Evolutionary conservation across 1,140 invertebrate species (phyloP).

Genomic region (Drosophila aff.): DNA sequence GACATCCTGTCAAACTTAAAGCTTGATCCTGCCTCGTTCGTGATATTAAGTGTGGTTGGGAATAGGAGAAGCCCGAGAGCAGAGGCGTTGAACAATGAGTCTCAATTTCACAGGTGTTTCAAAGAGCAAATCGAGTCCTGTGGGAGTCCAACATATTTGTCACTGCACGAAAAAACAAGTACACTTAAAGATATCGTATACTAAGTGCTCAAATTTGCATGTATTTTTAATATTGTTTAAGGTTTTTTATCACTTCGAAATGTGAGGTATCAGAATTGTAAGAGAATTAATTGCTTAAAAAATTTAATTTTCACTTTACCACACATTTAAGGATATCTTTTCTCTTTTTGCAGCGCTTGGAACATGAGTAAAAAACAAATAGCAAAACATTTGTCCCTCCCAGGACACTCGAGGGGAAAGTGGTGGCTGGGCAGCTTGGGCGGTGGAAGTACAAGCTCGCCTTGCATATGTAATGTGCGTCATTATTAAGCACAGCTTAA

Average conservation of each 20-base stretch:
- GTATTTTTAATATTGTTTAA: too few relatives aligned
- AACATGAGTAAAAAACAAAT: constrained; percentile 62
- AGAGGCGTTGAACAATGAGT: constrained; percentile 21
- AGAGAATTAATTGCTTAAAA: too few relatives aligned
- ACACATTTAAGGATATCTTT: background rate
- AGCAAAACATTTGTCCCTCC: constrained; percentile 57
- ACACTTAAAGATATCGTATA: background rate
- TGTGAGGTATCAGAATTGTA: too few relatives aligned
- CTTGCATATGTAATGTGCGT: constrained; percentile 73
- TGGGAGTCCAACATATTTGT: constrained; percentile 60
- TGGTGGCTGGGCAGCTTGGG: background rate
- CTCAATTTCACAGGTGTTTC: constrained; percentile 58
- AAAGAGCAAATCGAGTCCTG: constrained; percentile 61
- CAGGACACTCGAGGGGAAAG: constrained; percentile 7
- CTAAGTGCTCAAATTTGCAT: too few relatives aligned
- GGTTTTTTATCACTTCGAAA: too few relatives aligned
- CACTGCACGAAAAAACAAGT: constrained; percentile 10
- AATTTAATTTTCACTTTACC: too few relatives aligned
- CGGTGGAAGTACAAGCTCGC: constrained; percentile 40
- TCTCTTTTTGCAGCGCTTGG: constrained; percentile 3
- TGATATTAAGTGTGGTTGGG: background rate
- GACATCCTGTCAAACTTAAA: background rate
- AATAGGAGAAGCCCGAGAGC: background rate
- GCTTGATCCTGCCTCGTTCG: too few relatives aligned
- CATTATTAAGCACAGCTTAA: constrained; percentile 72